These are phyloP conservation scores for Micrasema longulum DNA, from an alignment of 1,140 invertebrate genomes.

Conservation along the genomic window DNA sequence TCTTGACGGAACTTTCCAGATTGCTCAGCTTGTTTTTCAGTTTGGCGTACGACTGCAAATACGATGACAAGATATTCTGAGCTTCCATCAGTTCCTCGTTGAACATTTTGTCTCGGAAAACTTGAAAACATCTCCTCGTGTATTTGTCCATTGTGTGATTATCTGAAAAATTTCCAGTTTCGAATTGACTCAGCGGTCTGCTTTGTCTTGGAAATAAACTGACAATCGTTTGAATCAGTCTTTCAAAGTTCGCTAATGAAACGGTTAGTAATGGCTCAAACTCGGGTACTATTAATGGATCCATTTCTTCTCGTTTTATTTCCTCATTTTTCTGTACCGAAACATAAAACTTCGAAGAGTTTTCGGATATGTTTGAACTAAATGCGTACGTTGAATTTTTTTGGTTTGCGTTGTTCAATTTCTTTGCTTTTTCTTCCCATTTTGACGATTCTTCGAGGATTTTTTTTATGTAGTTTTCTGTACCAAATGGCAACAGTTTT, in stretches of 20 bases:
- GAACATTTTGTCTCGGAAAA: constrained; percentile 66
- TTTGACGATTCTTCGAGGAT: constrained; percentile 59
- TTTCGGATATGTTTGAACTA: neutral
- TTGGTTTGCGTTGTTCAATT: constrained; percentile 10
- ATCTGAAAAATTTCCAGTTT: constrained; percentile 61
- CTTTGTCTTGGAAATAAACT: constrained; percentile 64
- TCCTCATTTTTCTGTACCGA: constrained; percentile 56
- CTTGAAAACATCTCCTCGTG: constrained; percentile 64
- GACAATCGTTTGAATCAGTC: constrained; percentile 61
- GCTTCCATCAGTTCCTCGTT: constrained; percentile 63
- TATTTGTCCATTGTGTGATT: constrained; percentile 66
- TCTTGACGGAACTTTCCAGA: constrained; percentile 61
- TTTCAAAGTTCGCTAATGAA: constrained; percentile 59
- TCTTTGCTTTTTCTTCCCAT: constrained; percentile 56
- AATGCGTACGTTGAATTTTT: neutral
- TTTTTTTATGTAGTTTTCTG: constrained; percentile 55
- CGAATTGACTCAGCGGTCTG: constrained; percentile 65
- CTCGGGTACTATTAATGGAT: constrained; percentile 57
- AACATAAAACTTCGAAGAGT: constrained; percentile 64
- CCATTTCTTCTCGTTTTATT: constrained; percentile 2
- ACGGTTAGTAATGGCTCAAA: constrained; percentile 60
- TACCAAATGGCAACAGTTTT: constrained; percentile 44
- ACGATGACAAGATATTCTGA: constrained; percentile 61
- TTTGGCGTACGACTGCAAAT: constrained; percentile 58
- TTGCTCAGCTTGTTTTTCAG: constrained; percentile 59